Evolutionary conservation across 2,888 invertebrate species (phyloP).

Genomic region (Ormyrus labotus): DNA sequence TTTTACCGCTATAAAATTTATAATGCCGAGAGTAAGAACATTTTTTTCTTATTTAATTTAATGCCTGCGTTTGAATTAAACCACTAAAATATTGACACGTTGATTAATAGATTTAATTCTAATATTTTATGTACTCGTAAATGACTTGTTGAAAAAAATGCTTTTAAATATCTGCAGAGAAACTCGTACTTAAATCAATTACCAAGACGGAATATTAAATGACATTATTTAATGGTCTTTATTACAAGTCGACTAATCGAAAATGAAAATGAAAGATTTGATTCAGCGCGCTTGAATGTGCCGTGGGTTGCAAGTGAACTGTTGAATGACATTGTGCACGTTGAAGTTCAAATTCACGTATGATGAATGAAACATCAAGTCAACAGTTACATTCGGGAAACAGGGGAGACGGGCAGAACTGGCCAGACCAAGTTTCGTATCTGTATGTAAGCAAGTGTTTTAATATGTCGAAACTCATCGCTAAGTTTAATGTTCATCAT

Average conservation of each 20-base stretch:
- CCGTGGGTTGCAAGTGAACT: constrained; percentile 48
- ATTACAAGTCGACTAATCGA: constrained; percentile 29
- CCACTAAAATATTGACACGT: too few species aligned
- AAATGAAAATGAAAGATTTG: constrained; percentile 9
- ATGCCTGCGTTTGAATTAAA: too few species aligned
- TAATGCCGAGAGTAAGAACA: too few species aligned
- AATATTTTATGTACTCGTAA: too few species aligned
- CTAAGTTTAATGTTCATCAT: constrained; percentile 31
- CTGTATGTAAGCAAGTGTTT: constrained; percentile 50
- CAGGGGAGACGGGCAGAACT: constrained; percentile 50
- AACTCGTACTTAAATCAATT: too few species aligned
- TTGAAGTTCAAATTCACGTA: constrained; percentile 25
- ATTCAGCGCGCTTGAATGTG: constrained; percentile 42
- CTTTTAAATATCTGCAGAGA: too few species aligned
- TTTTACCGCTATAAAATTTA: too few species aligned
- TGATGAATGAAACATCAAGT: constrained; percentile 49
- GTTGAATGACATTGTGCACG: constrained; percentile 53
- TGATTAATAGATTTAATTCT: too few species aligned
- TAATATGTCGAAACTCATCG: constrained; percentile 20
- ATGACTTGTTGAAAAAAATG: too few species aligned
- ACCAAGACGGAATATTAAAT: too few species aligned
- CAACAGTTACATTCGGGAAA: constrained; percentile 54
- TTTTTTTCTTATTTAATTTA: too few species aligned
- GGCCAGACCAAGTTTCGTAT: constrained; percentile 58
- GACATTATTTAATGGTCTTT: neutral